phyloP scores from a whole-genome alignment of 2,797 vertebrate genomes.

The Enoplosus armatus region DNA sequence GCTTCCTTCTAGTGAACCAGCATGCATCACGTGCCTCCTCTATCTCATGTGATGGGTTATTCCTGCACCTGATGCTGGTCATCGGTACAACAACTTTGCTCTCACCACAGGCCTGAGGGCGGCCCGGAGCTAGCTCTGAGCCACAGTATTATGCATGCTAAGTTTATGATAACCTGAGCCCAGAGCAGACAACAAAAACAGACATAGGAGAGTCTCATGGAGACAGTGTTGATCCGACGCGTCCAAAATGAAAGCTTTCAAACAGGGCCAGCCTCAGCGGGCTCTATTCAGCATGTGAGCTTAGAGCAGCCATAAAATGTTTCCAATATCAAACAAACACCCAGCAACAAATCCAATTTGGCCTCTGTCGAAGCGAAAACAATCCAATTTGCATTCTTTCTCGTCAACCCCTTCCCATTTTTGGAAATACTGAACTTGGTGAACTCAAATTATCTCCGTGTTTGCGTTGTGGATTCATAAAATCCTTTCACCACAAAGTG shows the following conservation, averaged over 20 bases:
- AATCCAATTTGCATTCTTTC: constrained; percentile 58
- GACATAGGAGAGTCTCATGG: constrained; percentile 24
- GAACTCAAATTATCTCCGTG: constrained; percentile 40
- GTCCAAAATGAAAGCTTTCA: constrained; percentile 53
- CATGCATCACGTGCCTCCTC: constrained; percentile 22
- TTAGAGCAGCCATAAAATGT: constrained; percentile 42
- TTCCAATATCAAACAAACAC: constrained; percentile 63
- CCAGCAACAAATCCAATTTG: constrained; percentile 63
- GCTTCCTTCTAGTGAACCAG: constrained; percentile 31
- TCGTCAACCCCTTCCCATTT: constrained; percentile 21
- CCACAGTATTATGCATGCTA: constrained; percentile 17
- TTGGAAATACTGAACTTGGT: constrained; percentile 57
- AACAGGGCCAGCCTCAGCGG: constrained; percentile 29
- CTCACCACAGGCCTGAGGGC: constrained; percentile 1
- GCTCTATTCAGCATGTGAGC: constrained; percentile 44
- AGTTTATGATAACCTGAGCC: constrained; percentile 11
- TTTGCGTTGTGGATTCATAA: constrained; percentile 24
- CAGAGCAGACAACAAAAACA: constrained; percentile 21
- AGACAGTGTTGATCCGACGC: constrained; percentile 30
- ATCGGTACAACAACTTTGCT: background rate
- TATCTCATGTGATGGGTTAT: constrained; percentile 44
- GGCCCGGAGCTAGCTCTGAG: constrained; percentile 13
- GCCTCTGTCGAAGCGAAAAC: constrained; percentile 46
- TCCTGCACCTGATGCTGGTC: constrained; percentile 36
- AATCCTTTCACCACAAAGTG: constrained; percentile 5